Percentiles rank a stretch among this genome's conserved stretches.
Conservation (phyloP, 92 coral and sea anemone species). For the Epizoanthus stellaris region DNA sequence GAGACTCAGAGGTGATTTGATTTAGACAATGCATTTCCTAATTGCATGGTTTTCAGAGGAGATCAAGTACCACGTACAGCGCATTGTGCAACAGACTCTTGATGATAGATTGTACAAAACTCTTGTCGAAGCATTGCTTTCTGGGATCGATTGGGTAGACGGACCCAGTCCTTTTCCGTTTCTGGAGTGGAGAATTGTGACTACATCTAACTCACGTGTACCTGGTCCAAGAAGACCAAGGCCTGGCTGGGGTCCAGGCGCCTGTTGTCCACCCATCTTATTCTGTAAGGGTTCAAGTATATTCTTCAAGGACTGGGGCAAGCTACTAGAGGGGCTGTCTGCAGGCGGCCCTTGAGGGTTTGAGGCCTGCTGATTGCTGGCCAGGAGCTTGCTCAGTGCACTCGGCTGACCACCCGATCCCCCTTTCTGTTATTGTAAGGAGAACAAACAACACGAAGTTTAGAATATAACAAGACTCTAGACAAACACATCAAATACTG, state of each 20-base stretch:
- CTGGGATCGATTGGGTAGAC: no score
- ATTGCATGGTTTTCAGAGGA: no score
- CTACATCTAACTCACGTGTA: not conserved
- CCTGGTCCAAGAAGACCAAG: conserved; percentile 59
- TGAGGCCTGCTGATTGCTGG: conserved; percentile 57
- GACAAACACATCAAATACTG: not conserved
- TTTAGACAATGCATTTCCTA: no score
- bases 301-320: conserved; percentile 66
- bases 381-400: conserved; percentile 53
- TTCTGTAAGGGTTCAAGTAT: conserved; percentile 82
- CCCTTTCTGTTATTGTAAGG: conserved; percentile 27
- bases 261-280: conserved; percentile 66
- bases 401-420: conserved; percentile 60
- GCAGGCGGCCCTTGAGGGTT: conserved; percentile 53
- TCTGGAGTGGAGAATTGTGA: not conserved
- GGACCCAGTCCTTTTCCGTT: not conserved
- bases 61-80: no score
- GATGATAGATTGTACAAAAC: no score
- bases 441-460: not conserved
- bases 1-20: no score
- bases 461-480: not conserved
- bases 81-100: no score
- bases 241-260: conserved; percentile 47
- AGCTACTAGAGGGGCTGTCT: conserved; percentile 54
- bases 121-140: no score